Evolutionary conservation across 2,888 invertebrate species (phyloP).

Genomic region (Agrenia bidenticulata): DNA sequence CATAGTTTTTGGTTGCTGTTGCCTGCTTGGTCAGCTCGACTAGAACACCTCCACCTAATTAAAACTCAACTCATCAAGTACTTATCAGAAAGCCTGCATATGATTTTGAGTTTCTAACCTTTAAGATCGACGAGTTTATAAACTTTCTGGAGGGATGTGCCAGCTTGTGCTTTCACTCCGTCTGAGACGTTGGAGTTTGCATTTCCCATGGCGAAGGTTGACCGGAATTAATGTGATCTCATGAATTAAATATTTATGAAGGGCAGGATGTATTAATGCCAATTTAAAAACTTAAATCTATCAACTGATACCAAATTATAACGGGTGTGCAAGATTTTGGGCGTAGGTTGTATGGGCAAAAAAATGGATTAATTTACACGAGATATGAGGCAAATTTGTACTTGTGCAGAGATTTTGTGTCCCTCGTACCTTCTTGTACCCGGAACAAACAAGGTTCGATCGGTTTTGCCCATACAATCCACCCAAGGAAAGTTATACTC

Average conservation of each 20-base stretch:
- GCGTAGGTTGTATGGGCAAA: no score
- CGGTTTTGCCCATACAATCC: no score
- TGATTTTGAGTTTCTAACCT: conserved; percentile 61
- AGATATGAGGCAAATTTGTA: no score
- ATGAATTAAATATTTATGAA: no score
- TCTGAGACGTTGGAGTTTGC: conserved; percentile 73
- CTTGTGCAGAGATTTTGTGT: background rate
- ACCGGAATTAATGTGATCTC: no score
- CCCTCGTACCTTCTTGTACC: conserved; percentile 3
- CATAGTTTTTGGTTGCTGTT: conserved; percentile 83
- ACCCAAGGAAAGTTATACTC: no score
- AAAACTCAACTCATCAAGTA: background rate
- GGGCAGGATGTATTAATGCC: no score
- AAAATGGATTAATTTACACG: no score
- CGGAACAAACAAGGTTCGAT: background rate
- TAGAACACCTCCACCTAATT: conserved; percentile 81
- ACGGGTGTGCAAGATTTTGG: no score
- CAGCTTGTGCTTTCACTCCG: conserved; percentile 91
- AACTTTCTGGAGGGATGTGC: conserved; percentile 74
- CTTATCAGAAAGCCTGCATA: conserved; percentile 5
- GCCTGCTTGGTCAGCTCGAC: conserved; percentile 92
- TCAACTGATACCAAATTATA: no score
- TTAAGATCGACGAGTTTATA: conserved; percentile 89
- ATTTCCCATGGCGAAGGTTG: conserved; percentile 58
- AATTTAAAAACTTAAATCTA: no score